Conservation (phyloP, 2,888 invertebrate genomes). For the Brachynemurus nebulosus region DNA sequence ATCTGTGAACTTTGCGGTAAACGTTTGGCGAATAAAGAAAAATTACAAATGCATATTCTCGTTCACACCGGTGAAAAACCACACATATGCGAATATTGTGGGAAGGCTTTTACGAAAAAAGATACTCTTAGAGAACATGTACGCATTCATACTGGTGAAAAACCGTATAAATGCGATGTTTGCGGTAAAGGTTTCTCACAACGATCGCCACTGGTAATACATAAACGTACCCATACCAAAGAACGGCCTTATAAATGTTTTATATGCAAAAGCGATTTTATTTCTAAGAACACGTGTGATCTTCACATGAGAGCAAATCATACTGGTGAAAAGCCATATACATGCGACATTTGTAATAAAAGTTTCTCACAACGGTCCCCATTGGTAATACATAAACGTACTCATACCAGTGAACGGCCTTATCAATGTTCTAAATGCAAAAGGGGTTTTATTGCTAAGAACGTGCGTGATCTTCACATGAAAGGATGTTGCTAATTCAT, state of each 20-base stretch:
- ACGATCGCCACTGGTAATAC: no score
- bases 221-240: no score
- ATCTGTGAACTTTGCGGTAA: constrained; percentile 31
- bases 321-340: constrained; percentile 46
- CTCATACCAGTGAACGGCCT: constrained; percentile 44
- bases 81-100: no score
- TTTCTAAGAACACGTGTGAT: constrained; percentile 45
- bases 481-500: no score
- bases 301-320: constrained; percentile 36
- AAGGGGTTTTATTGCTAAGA: constrained; percentile 47
- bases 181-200: constrained; percentile 36
- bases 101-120: no score
- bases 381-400: constrained; percentile 44
- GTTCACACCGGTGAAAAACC: no score
- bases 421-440: constrained; percentile 43
- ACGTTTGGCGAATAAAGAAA: constrained; percentile 30
- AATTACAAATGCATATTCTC: no score
- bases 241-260: no score
- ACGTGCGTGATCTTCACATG: constrained; percentile 45
- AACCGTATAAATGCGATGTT: constrained; percentile 40
- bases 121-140: no score
- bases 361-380: constrained; percentile 45
- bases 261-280: constrained; percentile 47
- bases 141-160: constrained; percentile 36
- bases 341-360: constrained; percentile 45